Base-by-base conservation (phyloP, 1,140 invertebrate species). In the Spodoptera litura region DNA sequence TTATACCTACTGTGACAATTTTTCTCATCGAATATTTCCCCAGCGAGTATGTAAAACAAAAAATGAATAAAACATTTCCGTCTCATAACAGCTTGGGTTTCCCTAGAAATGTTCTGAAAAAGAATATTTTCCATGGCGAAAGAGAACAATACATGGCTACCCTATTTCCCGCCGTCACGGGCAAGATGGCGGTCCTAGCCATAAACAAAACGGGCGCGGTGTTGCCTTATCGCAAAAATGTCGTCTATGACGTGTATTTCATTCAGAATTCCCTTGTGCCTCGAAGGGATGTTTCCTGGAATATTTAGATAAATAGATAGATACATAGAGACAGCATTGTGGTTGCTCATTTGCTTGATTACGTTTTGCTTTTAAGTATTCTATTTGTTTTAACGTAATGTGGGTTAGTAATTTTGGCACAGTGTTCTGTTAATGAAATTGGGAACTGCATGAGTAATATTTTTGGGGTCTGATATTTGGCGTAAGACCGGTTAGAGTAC, bases 151-250 rank as follows among this genome's bases (percentile, higher is more conserved):
- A 71, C 56, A 66, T 53, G 56, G 53, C 53, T 75, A 72, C 78
- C 71, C 68, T 80, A 77, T 82, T 78, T 79, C 72, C 52, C 73
- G 78, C 56, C 74, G 61, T 64, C 52, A 71, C 68, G 52, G 55
- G 38, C 77, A 86, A 86, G 80, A 86, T 84, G 85, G 85, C 85
- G 77, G 59, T n/a, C 59, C 13, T 58, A 70, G 52, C 78, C 78
- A 88, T 86, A 85, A 86, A 88, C 85, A 88, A 88, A 87, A 82
- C 78, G 73, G 75, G 62, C 68, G 78, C 79, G 82, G 81, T 82
- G 82, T 81, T 81, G 82, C 82, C 83, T 87, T 89, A 89, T 89
- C 88, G 84, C 84, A 83, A 83, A 88, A 88, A 88, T 85, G 84
- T 86, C 84, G 80, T 77, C 44, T 72, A 68, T 83, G 83, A 87